Evolutionary conservation across 2,113 vertebrate species (phyloP), one percentile per base, ranked within the genome.

Genomic region (Odocoileus virginianus): DNA sequence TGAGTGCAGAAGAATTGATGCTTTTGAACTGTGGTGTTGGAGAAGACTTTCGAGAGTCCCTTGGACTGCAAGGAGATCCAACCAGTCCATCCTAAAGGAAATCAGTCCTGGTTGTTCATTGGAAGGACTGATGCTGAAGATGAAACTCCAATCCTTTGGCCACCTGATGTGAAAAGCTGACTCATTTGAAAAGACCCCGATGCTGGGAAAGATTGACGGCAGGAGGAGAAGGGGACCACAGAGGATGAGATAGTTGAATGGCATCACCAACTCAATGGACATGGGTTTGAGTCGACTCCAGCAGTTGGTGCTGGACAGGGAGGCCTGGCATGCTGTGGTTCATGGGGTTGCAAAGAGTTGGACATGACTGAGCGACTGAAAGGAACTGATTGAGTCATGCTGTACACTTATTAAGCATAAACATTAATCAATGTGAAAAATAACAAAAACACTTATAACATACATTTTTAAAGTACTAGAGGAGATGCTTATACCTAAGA

Each of bases 391-490:
- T 71, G 19, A 74, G 19, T 74, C n/a, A 40, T 74, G 94, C 89
- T 98, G 88, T 47, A 40, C 50, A 67, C 97, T 98, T 93, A 96
- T 96, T 97, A 97, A 97, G 95, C 45, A 10, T 87, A 96, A 95
- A 97, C 97, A 95, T 97, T 97, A 97, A 55, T 96, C 93, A 50
- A 79, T 61, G 55, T 97, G 96, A 98, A 98, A 98, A 92, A 6
- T 81, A 97, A 98, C 86, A 97, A 86, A 96, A 98, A 98, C 95
- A 97, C 95, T 92, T 96, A 94, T 96, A 96, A 98, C 98, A 87
- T 97, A 97, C 98, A 98, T 95, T 98, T 97, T 14, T 7, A 67
- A 97, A 97, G 8, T 79, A 58, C 21, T 43, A 11, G 74, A 98
- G 57, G 36, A 67, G 47, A 58, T 43, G 40, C 30, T 82, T 74